Base-by-base conservation (phyloP, 2,888 invertebrate genomes). In the Harpagoxenus sublaevis region DNA sequence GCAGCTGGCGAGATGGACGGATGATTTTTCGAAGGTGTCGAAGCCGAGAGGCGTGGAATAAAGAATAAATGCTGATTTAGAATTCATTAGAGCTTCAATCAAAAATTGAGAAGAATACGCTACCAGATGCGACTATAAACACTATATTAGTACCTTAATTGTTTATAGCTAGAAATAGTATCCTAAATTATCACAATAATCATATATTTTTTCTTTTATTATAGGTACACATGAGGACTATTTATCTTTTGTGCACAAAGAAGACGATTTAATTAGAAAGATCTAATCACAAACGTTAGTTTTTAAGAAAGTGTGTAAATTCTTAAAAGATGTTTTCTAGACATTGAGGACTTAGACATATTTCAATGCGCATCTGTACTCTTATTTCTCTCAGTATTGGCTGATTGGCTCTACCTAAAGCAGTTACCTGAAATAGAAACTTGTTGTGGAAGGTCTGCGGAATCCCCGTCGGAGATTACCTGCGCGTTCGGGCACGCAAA, bases 401-500 rank as follows among this genome's bases (percentile, higher is more conserved):
- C 6, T 39, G 5, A 3, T n/a, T 3, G 15, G 23, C 6, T 39
- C n/a, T n/a, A 8, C 1, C 2, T 15, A 18, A 57, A 63, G 15
- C 23, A 5, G 23, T 9, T 23, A 77, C 23, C 35, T 15, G 9
- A 10, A 35, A 23, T 8, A 9, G 62, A 60, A 35, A 75, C 4
- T 12, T 31, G 8, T 28, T 8, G 35, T 5, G 35, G n/a, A 18
- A 63, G 15, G 15, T 60, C n/a, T 18, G 60, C 12, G 18, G 15
- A 15, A 55, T 55, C 39, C 62, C 15, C 35, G 9, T 35, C 48
- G n/a, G 23, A 23, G 35, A 39, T 51, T 39, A 77, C 48, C 48
- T 62, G 48, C 42, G 28, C 78, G 66, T 42, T 55, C 28, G 31
- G 39, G 42, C 53, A 55, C 42, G 77, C 53, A 65, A 65, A 77